A percentile compares a stretch with the other conserved stretches of the same genome.
Conservation (phyloP, 2,113 vertebrate species). For the Caretta caretta region DNA sequence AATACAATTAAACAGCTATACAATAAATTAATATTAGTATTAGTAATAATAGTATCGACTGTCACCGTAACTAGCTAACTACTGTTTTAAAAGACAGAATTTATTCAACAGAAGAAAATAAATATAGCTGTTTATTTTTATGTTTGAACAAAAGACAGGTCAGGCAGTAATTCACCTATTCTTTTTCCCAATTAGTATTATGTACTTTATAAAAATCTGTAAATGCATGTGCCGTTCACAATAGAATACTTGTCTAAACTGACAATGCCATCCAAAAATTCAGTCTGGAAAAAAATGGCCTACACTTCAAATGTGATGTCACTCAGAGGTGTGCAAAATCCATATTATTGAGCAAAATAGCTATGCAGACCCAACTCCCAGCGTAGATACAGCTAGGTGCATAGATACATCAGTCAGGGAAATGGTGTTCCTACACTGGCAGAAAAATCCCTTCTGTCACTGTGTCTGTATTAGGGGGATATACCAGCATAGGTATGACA, state of each 20-base stretch:
- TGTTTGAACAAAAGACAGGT: conserved; percentile 72
- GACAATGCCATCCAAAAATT: neutral
- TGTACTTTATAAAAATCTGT: neutral
- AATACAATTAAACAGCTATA: neutral
- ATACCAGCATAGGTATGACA: no score
- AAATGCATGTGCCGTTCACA: neutral
- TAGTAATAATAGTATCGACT: neutral
- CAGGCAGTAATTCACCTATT: conserved; percentile 67
- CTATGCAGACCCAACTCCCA: no score
- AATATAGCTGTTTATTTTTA: conserved; percentile 52
- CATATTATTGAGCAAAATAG: no score
- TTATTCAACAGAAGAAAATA: neutral
- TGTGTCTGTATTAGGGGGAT: no score
- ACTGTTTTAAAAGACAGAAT: neutral
- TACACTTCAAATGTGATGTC: neutral
- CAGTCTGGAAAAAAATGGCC: neutral
- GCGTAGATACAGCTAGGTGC: no score
- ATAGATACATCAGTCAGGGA: no score
- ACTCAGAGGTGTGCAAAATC: neutral
- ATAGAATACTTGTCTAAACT: neutral
- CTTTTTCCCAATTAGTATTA: conserved; percentile 33
- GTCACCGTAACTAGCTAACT: neutral
- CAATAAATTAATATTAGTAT: neutral
- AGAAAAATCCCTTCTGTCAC: no score
- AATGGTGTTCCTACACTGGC: no score